Percentiles rank a stretch among this genome's conserved stretches.
These are phyloP conservation scores for Drosophila borealis DNA, from an alignment of 2,888 invertebrate genomes.

Conservation along the genomic window DNA sequence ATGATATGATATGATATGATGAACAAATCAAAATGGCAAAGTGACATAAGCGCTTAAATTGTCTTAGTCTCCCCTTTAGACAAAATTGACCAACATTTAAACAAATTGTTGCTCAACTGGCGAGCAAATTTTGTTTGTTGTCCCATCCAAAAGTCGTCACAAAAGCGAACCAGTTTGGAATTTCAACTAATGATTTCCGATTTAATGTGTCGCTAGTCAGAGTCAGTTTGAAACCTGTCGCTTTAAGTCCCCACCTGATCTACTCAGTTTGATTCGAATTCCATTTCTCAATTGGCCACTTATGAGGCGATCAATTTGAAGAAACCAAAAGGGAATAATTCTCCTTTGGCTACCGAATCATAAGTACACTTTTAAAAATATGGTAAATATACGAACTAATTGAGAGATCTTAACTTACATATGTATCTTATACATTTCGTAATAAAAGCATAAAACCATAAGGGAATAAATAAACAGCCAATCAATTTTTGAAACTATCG, in stretches of 20 bases:
- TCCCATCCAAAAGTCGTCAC: conserved; percentile 17
- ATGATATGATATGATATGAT: neutral
- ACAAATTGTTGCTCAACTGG: conserved; percentile 27
- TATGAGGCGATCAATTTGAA: conserved; percentile 34
- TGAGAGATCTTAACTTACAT: no score
- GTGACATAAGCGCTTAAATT: conserved; percentile 32
- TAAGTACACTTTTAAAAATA: conserved; percentile 3
- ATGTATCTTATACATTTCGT: no score
- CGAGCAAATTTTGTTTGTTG: conserved; percentile 54
- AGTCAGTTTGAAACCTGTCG: conserved; percentile 43
- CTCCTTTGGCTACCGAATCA: neutral
- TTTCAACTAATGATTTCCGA: conserved; percentile 61
- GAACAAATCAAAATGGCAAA: conserved; percentile 5
- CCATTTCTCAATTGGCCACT: conserved; percentile 29
- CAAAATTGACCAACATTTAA: conserved; percentile 13
- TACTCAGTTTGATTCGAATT: conserved; percentile 30
- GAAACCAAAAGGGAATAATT: conserved; percentile 13
- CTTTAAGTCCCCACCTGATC: conserved; percentile 13
- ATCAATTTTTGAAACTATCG: no score
- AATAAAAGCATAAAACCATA: no score
- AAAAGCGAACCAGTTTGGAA: conserved; percentile 63
- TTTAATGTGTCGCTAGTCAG: conserved; percentile 12
- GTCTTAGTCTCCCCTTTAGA: conserved; percentile 14
- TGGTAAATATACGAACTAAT: neutral
- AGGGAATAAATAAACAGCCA: neutral